Base-by-base conservation (phyloP, 2,113 vertebrate genomes). In the Cyanoramphus novaezelandiae region DNA sequence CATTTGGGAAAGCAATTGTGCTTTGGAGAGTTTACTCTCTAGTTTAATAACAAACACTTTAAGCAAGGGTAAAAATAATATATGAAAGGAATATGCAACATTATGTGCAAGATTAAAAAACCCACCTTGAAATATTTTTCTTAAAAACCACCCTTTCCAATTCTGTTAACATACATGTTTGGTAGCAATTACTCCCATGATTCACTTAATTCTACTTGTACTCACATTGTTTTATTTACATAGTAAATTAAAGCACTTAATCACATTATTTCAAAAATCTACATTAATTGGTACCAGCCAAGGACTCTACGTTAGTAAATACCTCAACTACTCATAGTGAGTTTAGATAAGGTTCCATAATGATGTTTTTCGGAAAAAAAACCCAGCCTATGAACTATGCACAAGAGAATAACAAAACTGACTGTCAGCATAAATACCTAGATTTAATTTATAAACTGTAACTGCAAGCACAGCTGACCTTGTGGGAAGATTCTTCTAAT, bases 11-110 rank as follows among this genome's bases (percentile, higher is more conserved):
- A 96, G 89, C 31, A 91, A 81, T n/a, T 70, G 27, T 85, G 39
- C 74, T 89, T 92, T 92, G 65, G 33, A 75, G 62, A 94, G 37
- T 60, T 94, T 92, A 82, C 81, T 76, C 44, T 82, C 69, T 93
- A 82, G n/a, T 87, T 92, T 82, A 92, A 89, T 71, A 72, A 6
- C 53, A 93, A 93, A 72, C 19, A 64, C 31, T 70, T 2, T 31
- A 86, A 92, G 41, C 3, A 1, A 11, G 35, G 41, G 71, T 79
- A 69, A 95, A 91, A 82, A 84, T 52, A 83, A 92, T 76, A n/a
- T 43, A 82, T 62, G 20, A n/a, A 86, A 79, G 46, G 28, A 92
- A 82, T 33, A 93, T 13, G 31, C 20, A 69, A 77, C 17, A 44
- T 46, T 68, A 86, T 35, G 31, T 17, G 67, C 8, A 53, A 69